Evolutionary conservation across 2,888 invertebrate genomes (phyloP).

Genomic region (Clanis bilineata): DNA sequence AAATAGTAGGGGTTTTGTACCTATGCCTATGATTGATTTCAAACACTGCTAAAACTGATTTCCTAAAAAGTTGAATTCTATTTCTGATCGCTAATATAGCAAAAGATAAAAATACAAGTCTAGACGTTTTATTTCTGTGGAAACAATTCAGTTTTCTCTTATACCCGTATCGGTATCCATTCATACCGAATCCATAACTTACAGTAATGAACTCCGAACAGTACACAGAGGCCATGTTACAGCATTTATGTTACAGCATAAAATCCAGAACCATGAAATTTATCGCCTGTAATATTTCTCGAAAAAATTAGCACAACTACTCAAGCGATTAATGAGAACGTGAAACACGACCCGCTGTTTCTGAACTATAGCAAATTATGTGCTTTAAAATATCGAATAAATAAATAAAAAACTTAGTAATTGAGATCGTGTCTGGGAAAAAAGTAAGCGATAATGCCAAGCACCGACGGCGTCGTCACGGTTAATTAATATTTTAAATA

Average conservation of each 20-base stretch:
- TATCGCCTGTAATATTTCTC: slow-evolving; percentile 64
- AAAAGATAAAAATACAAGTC: neutral
- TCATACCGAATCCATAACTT: slow-evolving; percentile 54
- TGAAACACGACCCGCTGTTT: slow-evolving; percentile 68
- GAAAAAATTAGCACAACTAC: slow-evolving; percentile 77
- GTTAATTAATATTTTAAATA: slow-evolving; percentile 73
- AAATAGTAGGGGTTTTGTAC: too few species aligned
- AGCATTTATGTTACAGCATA: slow-evolving; percentile 58
- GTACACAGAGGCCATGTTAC: slow-evolving; percentile 45
- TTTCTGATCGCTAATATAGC: neutral
- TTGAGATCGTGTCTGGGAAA: slow-evolving; percentile 65
- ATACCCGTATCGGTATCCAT: slow-evolving; percentile 41
- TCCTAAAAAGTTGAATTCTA: neutral
- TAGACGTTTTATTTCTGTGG: slow-evolving; percentile 28
- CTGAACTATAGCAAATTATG: slow-evolving; percentile 68
- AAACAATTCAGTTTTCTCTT: slow-evolving; percentile 34
- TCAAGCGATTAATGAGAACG: slow-evolving; percentile 78
- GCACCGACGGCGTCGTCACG: slow-evolving; percentile 57
- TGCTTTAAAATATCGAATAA: slow-evolving; percentile 69
- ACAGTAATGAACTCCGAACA: slow-evolving; percentile 49
- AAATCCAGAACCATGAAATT: slow-evolving; percentile 69
- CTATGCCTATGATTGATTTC: too few species aligned
- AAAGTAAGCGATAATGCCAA: slow-evolving; percentile 63
- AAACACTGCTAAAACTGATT: too few species aligned
- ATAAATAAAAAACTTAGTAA: slow-evolving; percentile 58